A percentile compares a stretch with the other conserved stretches of the same genome.
phyloP scores from a whole-genome alignment of 2,888 invertebrate species.

The Invenusta paracnida region DNA sequence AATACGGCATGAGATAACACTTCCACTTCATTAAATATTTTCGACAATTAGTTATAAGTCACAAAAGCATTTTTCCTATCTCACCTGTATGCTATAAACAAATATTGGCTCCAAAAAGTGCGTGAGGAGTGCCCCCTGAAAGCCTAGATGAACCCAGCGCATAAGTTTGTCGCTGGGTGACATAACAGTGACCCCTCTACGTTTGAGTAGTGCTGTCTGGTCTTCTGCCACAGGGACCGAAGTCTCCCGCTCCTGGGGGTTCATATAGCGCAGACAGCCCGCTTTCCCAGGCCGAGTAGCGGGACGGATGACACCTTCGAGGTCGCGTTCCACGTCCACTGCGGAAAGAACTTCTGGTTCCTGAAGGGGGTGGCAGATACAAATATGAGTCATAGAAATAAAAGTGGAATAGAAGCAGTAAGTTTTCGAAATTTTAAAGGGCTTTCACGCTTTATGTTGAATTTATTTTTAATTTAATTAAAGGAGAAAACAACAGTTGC shows the following conservation, averaged over 20 bases:
- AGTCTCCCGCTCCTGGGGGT: background rate
- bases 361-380: background rate
- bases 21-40: no score
- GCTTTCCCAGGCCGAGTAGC: background rate
- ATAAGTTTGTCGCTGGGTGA: conserved; percentile 36
- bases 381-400: no score
- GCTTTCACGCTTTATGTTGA: no score
- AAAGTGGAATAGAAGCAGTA: no score
- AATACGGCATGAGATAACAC: no score
- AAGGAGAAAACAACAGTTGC: no score
- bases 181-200: background rate
- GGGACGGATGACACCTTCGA: conserved; percentile 12
- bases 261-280: background rate
- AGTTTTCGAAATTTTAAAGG: no score
- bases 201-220: background rate
- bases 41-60: no score
- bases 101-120: conserved; percentile 38
- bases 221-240: background rate
- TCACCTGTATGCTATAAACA: conserved; percentile 35
- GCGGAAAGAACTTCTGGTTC: conserved; percentile 12
- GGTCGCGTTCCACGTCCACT: conserved; percentile 35
- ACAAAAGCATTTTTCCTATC: no score
- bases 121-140: conserved; percentile 36
- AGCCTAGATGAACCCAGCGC: conserved; percentile 37
- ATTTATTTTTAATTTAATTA: no score